These are phyloP conservation scores for Pachycephala philippinensis DNA, from an alignment of 2,113 vertebrate genomes.

Conservation along the genomic window DNA sequence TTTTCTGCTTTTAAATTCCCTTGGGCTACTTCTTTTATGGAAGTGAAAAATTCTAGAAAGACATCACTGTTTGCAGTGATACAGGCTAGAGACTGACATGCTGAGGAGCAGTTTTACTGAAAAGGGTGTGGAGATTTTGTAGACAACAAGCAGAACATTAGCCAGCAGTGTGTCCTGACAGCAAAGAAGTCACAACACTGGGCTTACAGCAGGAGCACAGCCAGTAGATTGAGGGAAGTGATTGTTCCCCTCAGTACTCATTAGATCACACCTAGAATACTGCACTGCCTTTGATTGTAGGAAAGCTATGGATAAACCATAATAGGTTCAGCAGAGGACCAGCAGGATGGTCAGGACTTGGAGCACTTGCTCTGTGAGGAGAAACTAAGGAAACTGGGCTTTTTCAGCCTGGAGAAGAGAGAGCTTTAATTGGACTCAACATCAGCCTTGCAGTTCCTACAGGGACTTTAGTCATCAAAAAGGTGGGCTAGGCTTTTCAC, in stretches of 20 bases:
- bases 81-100: background rate
- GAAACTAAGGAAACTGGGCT: background rate
- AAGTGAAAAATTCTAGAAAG: background rate
- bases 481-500: background rate
- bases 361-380: background rate
- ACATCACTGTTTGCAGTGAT: background rate
- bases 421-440: background rate
- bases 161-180: background rate
- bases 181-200: background rate
- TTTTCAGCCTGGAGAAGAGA: background rate
- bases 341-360: background rate
- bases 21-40: background rate
- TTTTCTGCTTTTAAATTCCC: background rate
- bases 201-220: background rate
- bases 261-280: background rate
- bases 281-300: rapidly evolving
- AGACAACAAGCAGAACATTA: background rate
- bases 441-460: background rate
- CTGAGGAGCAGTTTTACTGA: background rate
- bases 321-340: background rate
- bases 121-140: background rate
- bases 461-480: background rate
- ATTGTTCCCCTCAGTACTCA: background rate
- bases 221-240: background rate
- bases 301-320: background rate